Conservation (phyloP, 2,888 invertebrate genomes). For the Cordilura impudica region DNA sequence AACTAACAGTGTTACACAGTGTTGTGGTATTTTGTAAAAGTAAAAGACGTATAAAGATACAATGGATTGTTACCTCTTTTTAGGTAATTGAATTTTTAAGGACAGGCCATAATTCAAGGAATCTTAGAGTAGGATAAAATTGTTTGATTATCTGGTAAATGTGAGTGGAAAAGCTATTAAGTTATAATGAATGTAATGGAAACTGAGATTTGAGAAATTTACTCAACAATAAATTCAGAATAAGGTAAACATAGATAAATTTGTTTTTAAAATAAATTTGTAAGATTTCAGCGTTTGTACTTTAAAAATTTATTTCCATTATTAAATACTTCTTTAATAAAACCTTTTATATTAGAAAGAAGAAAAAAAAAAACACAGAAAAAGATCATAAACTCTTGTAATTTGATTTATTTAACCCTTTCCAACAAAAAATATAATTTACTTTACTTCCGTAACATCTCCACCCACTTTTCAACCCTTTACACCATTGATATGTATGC, state of each 20-base stretch:
- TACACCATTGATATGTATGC: neutral
- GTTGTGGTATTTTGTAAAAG: conserved; percentile 53
- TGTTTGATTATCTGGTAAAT: neutral
- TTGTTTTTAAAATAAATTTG: too few relatives aligned
- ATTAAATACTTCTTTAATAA: too few relatives aligned
- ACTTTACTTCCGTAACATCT: conserved; percentile 38
- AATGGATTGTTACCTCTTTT: conserved; percentile 50
- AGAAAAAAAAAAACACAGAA: neutral
- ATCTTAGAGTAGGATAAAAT: neutral
- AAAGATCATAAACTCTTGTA: conserved; percentile 8
- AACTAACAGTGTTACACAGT: conserved; percentile 53
- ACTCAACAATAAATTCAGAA: too few relatives aligned
- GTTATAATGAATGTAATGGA: conserved; percentile 51
- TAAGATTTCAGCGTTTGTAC: too few relatives aligned
- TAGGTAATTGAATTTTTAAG: conserved; percentile 58
- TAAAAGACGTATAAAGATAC: neutral
- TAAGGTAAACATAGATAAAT: neutral
- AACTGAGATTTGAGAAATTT: conserved; percentile 29
- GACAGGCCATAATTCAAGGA: conserved; percentile 21
- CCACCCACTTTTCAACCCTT: conserved; percentile 44
- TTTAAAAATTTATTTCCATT: too few relatives aligned
- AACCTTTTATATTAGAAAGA: too few relatives aligned
- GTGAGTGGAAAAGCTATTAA: conserved; percentile 17
- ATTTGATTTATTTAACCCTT: conserved; percentile 57
- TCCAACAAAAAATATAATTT: conserved; percentile 15